Evolutionary conservation across 2,797 vertebrate genomes (phyloP), one percentile per base, ranked within the genome.

Genomic region (Phoeniculus purpureus): DNA sequence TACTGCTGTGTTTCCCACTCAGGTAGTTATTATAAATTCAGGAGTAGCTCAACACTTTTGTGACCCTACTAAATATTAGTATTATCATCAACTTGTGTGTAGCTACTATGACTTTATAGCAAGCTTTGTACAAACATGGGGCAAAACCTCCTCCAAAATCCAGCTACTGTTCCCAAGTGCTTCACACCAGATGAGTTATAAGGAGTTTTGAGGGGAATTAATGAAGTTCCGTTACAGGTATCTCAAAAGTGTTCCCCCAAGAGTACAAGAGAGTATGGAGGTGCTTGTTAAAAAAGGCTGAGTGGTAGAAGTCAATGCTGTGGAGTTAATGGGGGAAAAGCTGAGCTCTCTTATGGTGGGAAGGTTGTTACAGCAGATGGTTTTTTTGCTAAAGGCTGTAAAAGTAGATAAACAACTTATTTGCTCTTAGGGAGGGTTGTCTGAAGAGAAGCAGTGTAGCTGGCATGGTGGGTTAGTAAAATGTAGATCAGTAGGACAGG

Each of bases 1-100:
- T 93, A 92, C 84, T 83, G 68, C 84, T 93, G 73, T 59, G 78
- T 77, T 56, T 90, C 82, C 65, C 65, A 58, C 68, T 86, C 14
- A 26, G 89, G 51, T 77, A 87, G n/a, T 76, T 90, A 34, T 84
- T 85, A 82, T 16, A 71, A 85, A 84, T 92, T 74, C 26, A 52
- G 71, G 80, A 16, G 17, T 48, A 76, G 67, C 74, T 84, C 47
- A 81, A 51, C 4, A 18, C 61, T 85, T 90, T 72, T 80, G 43
- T 82, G 55, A 87, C 68, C 43, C n/a, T 71, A 68, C 32, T 23
- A 72, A 74, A 78, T 68, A 89, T 65, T 71, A 54, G 48, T n/a
- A 26, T 93, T 91, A 70, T 84, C 76, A 85, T 71, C 72, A 87
- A 64, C 55, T 65, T 78, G 32, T 40, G n/a, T 84, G 7, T 32